Evolutionary conservation across 2,113 vertebrate genomes (phyloP), one percentile per base, ranked within the genome.

Genomic region (Thinocorus orbignyianus): DNA sequence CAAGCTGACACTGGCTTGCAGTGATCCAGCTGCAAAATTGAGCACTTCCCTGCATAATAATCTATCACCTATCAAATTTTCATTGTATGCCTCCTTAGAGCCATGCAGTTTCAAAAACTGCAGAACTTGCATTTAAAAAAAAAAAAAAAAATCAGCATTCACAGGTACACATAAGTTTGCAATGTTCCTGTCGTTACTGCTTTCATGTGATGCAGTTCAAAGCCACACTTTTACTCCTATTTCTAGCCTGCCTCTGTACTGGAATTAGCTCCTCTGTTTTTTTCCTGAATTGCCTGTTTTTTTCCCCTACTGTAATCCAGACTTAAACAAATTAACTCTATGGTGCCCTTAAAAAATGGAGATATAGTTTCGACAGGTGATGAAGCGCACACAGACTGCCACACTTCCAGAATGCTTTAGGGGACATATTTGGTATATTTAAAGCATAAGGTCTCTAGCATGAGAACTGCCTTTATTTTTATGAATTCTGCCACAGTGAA

Each of bases 171-270:
- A 74, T 6, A 62, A 65, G 58, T 28, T 88, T 72, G 69, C 58
- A 81, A 73, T 78, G 86, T 88, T 88, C 85, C 72, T 83, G 69
- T 81, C 23, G 1, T 44, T 87, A 31, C 31, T 37, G 44, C 54
- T 86, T 92, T 70, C 57, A 37, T 39, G 72, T 18, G 44, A 68
- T 65, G 31, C 57, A 76, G 69, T 51, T 93, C 80, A 91, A 96
- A 96, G 72, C 39, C 85, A 96, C 84, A 52, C 81, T 90, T 93
- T 31, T 41, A 69, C 61, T 93, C 72, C 86, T 65, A 22, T 82
- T 86, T 91, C 92, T 61, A 78, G 83, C 37, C 37, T 74, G 31
- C 28, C 64, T 60, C 57, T 74, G 11, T 35, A 52, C 25, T 57
- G 41, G 52, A 91, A 89, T 76, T 74, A 88, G 60, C 37, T 54